Conservation (phyloP, 2,113 vertebrate genomes). For the Rutilus rutilus region DNA sequence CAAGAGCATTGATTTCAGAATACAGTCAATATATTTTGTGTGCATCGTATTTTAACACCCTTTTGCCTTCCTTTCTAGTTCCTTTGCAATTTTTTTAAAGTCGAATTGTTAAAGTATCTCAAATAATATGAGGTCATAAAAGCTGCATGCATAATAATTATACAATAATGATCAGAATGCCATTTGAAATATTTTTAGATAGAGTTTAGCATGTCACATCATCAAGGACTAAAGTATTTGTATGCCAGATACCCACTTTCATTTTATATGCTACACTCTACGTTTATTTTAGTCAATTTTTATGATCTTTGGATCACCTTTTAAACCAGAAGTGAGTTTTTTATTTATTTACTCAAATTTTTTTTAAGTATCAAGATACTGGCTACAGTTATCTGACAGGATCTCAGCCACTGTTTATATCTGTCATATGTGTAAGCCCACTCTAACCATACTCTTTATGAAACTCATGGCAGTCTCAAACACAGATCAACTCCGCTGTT, state of each 20-base stretch:
- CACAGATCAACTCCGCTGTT: neutral
- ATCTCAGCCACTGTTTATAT: slow-evolving; percentile 51
- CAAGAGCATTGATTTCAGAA: neutral
- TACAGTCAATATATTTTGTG: neutral
- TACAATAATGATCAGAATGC: neutral
- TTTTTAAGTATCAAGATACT: too few species aligned
- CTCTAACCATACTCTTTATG: slow-evolving; percentile 37
- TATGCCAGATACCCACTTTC: neutral
- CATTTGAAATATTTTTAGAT: neutral
- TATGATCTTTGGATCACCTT: neutral
- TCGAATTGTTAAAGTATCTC: neutral
- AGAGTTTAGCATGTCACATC: neutral
- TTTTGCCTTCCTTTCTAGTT: neutral
- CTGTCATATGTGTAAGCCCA: slow-evolving; percentile 49
- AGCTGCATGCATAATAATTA: neutral
- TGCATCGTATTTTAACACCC: neutral
- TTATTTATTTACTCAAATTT: too few species aligned
- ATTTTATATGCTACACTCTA: neutral
- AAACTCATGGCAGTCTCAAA: slow-evolving; percentile 25
- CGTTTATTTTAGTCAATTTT: neutral
- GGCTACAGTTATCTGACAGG: slow-evolving; percentile 49
- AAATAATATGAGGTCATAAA: neutral
- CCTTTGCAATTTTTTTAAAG: neutral
- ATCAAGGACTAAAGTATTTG: neutral
- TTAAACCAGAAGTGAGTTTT: neutral